Conservation (phyloP, 1,140 invertebrate species). For the Pteromalus puparum region DNA sequence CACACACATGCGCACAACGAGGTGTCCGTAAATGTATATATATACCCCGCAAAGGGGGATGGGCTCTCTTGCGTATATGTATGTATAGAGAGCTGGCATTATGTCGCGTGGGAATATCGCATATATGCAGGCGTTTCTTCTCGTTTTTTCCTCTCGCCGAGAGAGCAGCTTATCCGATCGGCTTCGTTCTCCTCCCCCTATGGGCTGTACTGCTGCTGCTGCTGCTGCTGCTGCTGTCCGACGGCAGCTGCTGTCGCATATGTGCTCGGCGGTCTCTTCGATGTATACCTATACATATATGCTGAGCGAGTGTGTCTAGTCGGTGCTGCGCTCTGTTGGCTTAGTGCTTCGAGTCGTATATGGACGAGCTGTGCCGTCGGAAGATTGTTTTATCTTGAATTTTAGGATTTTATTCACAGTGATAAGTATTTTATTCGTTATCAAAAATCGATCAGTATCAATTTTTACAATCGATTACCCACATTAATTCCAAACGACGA, state of each 20-base stretch:
- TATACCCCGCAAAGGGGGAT: neutral
- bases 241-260: neutral
- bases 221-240: neutral
- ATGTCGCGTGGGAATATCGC: slow-evolving; percentile 22
- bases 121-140: slow-evolving; percentile 3
- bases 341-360: neutral
- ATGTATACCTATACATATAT: too few species aligned
- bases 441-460: too few species aligned
- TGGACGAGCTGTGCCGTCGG: neutral
- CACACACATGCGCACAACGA: too few species aligned
- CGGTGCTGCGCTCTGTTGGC: slow-evolving; percentile 27
- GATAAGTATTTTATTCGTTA: too few species aligned
- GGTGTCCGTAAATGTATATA: neutral
- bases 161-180: neutral
- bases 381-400: neutral
- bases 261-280: neutral
- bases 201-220: neutral
- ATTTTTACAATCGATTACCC: too few species aligned
- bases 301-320: neutral
- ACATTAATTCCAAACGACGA: too few species aligned
- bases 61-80: neutral
- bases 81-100: neutral
- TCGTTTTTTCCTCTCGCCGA: slow-evolving; percentile 4
- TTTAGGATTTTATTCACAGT: too few species aligned
- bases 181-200: neutral